Base-by-base conservation (phyloP, 2,113 vertebrate genomes). In the human (Homo sapiens) region DNA sequence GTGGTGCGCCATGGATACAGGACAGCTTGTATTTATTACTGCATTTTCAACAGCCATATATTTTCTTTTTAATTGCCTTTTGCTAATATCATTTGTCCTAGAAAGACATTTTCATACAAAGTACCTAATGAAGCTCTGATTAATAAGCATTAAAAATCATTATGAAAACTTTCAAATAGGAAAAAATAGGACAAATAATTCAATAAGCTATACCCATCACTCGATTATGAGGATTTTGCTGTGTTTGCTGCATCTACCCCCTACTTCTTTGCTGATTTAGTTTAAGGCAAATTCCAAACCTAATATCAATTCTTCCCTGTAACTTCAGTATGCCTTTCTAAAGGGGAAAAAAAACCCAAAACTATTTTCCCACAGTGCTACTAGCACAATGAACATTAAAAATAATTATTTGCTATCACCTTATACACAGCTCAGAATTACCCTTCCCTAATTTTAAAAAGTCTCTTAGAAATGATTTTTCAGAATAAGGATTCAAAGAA, bases 11-110 rank as follows among this genome's bases (percentile, higher is more conserved):
- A 55, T 59, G 50, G 13, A 52, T 94, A 45, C 45, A 61, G 1
- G n/a, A 90, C 22, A 87, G 25, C 85, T 70, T 90, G 8, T 48
- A 38, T 80, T 52, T 90, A 30, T 90, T 73, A 73, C 22, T 66
- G 32, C 11, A 66, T 40, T 73, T 90, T 90, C 66, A 93, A 70
- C 45, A 55, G 32, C 23, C 23, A 32, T 22, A 2, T 45, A 90
- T 76, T 90, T 93, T 79, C 93, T 83, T 79, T 96, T 81, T 45
- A 90, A 93, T 70, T 94, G 57, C 73, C 23, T 80, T 90, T 93
- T 96, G 64, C 10, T 93, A 76, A 82, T 93, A 82, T 80, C 70
- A 85, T 87, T 95, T 93, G 73, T 87, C 50, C 32, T 76, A 82
- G 59, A 86, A 94, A 92, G 52, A 78, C 14, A 87, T 90, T 96